Percentiles rank a stretch among this genome's conserved stretches.
Evolutionary conservation across 2,888 invertebrate species (phyloP).

Genomic region (Chrysolina americana): DNA sequence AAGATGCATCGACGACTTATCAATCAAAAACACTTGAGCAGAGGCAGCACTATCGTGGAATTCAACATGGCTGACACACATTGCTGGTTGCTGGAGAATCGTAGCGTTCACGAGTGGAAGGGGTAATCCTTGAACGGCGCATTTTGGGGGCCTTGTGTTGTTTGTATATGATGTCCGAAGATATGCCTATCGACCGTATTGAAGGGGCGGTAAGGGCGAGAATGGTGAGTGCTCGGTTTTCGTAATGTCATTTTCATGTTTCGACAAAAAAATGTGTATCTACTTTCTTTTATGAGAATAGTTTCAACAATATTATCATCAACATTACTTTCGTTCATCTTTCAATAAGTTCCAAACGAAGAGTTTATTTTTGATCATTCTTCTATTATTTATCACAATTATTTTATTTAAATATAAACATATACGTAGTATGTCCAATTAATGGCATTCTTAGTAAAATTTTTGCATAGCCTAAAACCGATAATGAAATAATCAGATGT

Average conservation of each 20-base stretch:
- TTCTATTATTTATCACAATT: no score
- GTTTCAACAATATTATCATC: not conserved
- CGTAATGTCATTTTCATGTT: slow-evolving; percentile 17
- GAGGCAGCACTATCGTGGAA: slow-evolving; percentile 64
- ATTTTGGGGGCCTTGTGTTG: slow-evolving; percentile 5
- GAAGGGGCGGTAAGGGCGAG: not conserved
- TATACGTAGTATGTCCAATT: no score
- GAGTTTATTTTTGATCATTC: no score
- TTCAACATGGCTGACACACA: slow-evolving; percentile 67
- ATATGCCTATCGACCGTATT: slow-evolving; percentile 22
- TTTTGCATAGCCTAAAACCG: no score
- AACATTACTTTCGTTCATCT: not conserved
- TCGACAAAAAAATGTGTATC: not conserved
- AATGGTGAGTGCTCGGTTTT: not conserved
- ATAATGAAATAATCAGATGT: no score
- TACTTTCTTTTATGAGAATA: not conserved
- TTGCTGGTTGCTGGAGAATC: slow-evolving; percentile 48
- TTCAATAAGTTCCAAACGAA: no score
- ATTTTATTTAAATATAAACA: no score
- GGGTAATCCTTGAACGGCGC: slow-evolving; percentile 50
- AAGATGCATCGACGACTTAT: slow-evolving; percentile 36
- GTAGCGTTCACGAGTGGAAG: slow-evolving; percentile 46
- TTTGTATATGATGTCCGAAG: slow-evolving; percentile 33
- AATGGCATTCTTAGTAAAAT: no score
- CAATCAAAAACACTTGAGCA: slow-evolving; percentile 43